Percentiles rank a stretch among this genome's conserved stretches.
Conservation (phyloP, 2,113 vertebrate genomes). For the Semnornis frantzii region DNA sequence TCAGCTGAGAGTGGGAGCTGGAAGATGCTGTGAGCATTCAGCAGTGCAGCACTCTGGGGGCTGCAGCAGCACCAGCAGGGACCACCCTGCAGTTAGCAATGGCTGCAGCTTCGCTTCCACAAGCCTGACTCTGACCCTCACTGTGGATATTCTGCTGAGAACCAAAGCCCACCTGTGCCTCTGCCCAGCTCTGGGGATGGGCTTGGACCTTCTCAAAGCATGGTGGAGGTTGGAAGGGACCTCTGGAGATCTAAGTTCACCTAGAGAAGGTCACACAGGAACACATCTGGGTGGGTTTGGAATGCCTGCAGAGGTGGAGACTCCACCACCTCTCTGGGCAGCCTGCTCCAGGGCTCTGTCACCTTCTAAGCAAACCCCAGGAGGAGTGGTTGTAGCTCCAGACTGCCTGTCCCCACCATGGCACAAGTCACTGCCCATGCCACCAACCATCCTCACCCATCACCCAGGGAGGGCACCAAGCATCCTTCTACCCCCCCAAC, state of each 20-base stretch:
- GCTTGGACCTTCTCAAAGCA: not conserved
- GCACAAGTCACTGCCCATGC: not conserved
- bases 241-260: not conserved
- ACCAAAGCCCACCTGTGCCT: not conserved
- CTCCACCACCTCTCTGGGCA: too few relatives aligned
- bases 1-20: not conserved
- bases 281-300: too few relatives aligned
- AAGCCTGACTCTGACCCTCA: not conserved
- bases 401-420: not conserved
- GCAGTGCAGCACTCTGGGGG: not conserved
- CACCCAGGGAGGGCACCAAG: not conserved
- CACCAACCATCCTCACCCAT: accelerated
- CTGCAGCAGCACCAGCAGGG: too few relatives aligned
- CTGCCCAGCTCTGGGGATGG: not conserved
- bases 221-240: too few relatives aligned
- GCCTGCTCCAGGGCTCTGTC: too few relatives aligned
- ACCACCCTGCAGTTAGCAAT: too few relatives aligned
- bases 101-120: not conserved
- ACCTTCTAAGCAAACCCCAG: not conserved
- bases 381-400: not conserved
- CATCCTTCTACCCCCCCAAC: not conserved
- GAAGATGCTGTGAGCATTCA: accelerated
- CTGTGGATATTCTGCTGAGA: not conserved
- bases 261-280: too few relatives aligned
- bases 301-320: too few relatives aligned